phyloP scores from a whole-genome alignment of 2,797 vertebrate species.

The Cryptoprocta ferox region DNA sequence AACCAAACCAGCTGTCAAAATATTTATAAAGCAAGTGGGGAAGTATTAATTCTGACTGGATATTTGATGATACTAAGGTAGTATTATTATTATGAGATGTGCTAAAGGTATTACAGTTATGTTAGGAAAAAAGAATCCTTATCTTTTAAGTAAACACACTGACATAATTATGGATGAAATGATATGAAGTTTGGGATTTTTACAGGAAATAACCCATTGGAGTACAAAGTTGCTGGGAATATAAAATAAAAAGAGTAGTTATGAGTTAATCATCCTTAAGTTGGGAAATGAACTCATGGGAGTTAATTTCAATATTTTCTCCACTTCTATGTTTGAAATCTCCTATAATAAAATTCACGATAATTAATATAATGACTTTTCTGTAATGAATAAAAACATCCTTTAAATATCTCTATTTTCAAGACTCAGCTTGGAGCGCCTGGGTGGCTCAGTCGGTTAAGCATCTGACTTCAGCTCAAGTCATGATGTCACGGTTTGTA shows the following conservation, averaged over 20 bases:
- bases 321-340: not conserved
- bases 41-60: slow-evolving; percentile 40
- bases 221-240: not conserved
- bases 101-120: slow-evolving; percentile 16
- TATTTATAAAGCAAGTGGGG: slow-evolving; percentile 42
- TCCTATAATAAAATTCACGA: not conserved
- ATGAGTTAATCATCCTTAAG: not conserved
- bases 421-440: not conserved
- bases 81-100: slow-evolving; percentile 19
- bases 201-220: not conserved
- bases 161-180: not conserved
- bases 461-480: too few relatives aligned
- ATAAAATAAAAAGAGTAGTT: not conserved
- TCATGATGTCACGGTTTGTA: too few relatives aligned
- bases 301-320: not conserved
- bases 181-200: not conserved
- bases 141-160: slow-evolving; percentile 49
- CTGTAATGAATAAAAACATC: not conserved
- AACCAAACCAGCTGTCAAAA: slow-evolving; percentile 62
- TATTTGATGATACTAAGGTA: not conserved
- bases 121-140: not conserved
- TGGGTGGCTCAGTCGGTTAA: too few relatives aligned
- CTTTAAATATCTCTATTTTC: not conserved
- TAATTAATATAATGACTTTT: not conserved
- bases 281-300: not conserved